Base-by-base conservation (phyloP, 2,888 invertebrate species). In the Sinohyriopsis cumingii region DNA sequence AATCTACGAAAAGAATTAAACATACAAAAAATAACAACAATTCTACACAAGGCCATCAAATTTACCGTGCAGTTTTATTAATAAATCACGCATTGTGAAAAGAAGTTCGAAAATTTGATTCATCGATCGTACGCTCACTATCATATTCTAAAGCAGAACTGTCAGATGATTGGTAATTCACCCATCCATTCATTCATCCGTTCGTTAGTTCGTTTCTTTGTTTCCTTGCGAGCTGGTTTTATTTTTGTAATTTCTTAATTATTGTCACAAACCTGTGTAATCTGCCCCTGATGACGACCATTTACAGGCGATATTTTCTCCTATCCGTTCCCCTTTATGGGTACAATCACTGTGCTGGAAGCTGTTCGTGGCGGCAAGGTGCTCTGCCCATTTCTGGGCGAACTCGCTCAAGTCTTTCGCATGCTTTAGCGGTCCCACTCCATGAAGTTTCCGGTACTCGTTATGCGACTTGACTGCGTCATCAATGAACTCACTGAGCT, bases 361-460 rank as follows among this genome's bases (percentile, higher is more conserved):
- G 82, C 93, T 93, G 87, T 95, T 94, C 5, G 94, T 94, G 88
- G 95, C 94, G 19, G 95, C 95, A 84, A 96, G 91, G 85, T 95
- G 94, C 89, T 96, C 95, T 7, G 96, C 96, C 95, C 95, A 96
- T 59, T 94, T 94, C 90, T 96, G 96, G 20, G 91, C 91, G 68
- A 85, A 81, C 45, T 83, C 83, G 24, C 82, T 82, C 60, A 91
- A 81, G 60, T 91, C 90, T 57, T 81, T 78, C 33, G 80, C 81
- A 68, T 84, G 82, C 45, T 78, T 82, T 9, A 88, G 75, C 61
- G 76, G 64, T 15, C 78, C 63, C 15, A 72, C 78, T n/a, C 82
- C 82, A 72, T 59, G 54, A 45, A 20, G 33, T 60, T 71, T 80
- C 69, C 86, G 74, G 64, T 78, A 69, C 18, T 80, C 74, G 76